Base-by-base conservation (phyloP, 2,888 invertebrate genomes). In the Pardosa pseudoannulata region DNA sequence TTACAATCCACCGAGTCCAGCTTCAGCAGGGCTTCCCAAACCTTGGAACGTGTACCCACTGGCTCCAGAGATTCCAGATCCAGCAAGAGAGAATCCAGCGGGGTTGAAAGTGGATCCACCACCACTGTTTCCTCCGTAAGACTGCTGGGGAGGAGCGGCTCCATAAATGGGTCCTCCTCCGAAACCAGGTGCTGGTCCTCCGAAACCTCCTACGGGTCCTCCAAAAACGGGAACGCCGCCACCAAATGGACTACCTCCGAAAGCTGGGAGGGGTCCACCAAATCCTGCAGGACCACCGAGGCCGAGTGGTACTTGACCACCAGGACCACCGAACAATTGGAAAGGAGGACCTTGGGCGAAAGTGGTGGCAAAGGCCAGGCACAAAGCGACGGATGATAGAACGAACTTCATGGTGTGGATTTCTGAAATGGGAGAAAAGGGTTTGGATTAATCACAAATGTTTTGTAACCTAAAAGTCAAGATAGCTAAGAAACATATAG, bases 1-100 rank as follows among this genome's bases (percentile, higher is more conserved):
- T 56, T 56, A 56, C 56, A 56, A 56, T 56, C 56, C 56, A 23
- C 56, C 56, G 2, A 56, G 13, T 46, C 46, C 56, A 23, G 56
- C 11, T 23, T 56, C 56, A 56, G 56, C 56, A 16, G 56, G 56
- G 5, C 19, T 23, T 19, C 56, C 56, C 5, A 56, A 6, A 16
- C 56, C 56, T 3, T 7, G 16, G 16, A 56, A 56, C 1, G 56
- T 23, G 11, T 56, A 56, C 3, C 56, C 56, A 3, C 5, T 23
- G 5, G 23, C 5, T 1, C 56, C 23, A 56, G 19, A 19, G 3
- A 19, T 2, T 56, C 56, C 56, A 6, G 19, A 19, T 16, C 56
- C 56, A 5, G 23, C 41, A 5, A 46, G 36, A 11, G 36, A 36
- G 36, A 36, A 36, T 36, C 36, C 36, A 36, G 6, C 36, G 36